Conservation (phyloP, 2,797 vertebrate species). For the Thalassophryne amazonica region DNA sequence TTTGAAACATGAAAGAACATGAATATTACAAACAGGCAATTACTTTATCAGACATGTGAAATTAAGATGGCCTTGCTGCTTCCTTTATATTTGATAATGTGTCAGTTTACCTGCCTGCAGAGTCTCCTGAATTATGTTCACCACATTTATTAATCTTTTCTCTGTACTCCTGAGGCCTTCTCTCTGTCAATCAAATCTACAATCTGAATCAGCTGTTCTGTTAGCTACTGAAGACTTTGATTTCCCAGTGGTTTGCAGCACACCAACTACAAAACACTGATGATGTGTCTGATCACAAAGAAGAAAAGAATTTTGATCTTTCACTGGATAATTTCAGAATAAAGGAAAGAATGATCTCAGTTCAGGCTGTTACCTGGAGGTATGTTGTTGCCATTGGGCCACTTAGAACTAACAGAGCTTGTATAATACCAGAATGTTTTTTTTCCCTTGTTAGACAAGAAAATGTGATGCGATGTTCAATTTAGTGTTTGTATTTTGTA, state of each 20-base stretch:
- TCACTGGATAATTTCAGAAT: not conserved
- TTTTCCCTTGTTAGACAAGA: too few relatives aligned
- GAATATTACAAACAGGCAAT: slow-evolving; percentile 10
- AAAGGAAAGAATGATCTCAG: too few relatives aligned
- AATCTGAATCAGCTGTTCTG: slow-evolving; percentile 15
- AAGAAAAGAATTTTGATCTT: not conserved
- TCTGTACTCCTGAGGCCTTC: not conserved
- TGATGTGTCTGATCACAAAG: not conserved
- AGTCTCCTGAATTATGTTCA: slow-evolving; percentile 4
- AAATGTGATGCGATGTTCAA: too few relatives aligned
- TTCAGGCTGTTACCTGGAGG: too few relatives aligned
- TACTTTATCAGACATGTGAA: slow-evolving; percentile 8
- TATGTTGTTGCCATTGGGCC: too few relatives aligned
- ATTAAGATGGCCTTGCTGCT: slow-evolving; percentile 2
- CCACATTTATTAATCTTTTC: not conserved
- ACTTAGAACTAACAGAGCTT: too few relatives aligned
- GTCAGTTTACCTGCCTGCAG: slow-evolving; percentile 2
- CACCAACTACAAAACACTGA: slow-evolving; percentile 1
- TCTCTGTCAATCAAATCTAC: slow-evolving; percentile 21
- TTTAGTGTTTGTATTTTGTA: too few relatives aligned
- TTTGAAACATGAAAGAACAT: not conserved
- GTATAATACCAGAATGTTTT: too few relatives aligned
- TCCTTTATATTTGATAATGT: not conserved
- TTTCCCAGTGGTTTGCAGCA: slow-evolving; percentile 1
- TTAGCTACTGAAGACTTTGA: not conserved